phyloP scores from a whole-genome alignment of 2,888 invertebrate genomes.

The Oxyteleia sp. region DNA sequence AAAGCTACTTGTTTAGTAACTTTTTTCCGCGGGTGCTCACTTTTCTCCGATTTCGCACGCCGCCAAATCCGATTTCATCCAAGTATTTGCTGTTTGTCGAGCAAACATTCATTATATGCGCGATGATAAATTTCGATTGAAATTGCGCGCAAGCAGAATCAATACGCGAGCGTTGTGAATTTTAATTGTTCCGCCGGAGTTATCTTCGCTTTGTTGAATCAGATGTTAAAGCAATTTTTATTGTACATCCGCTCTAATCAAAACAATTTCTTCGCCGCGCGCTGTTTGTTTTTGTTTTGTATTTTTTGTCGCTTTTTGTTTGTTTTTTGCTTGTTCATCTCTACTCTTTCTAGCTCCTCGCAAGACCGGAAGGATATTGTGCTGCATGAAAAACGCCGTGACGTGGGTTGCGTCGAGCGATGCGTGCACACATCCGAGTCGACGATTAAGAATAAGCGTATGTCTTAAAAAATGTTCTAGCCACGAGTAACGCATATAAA shows the following conservation, averaged over 20 bases:
- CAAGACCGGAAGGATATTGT: constrained; percentile 72
- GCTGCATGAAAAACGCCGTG: constrained; percentile 57
- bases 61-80: constrained; percentile 40
- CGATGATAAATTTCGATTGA: constrained; percentile 20
- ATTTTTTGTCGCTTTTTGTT: not conserved
- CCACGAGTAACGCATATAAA: constrained; percentile 82
- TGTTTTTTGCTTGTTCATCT: not conserved
- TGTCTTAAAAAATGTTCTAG: constrained; percentile 81
- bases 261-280: constrained; percentile 7
- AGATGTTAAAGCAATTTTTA: constrained; percentile 26
- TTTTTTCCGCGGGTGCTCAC: constrained; percentile 4
- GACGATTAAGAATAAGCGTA: constrained; percentile 76
- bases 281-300: not conserved
- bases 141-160: constrained; percentile 14
- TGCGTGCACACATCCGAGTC: constrained; percentile 50
- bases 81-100: constrained; percentile 35
- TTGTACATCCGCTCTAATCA: constrained; percentile 12
- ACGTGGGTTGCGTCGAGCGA: constrained; percentile 28
- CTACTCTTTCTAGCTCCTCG: constrained; percentile 25
- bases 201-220: constrained; percentile 36
- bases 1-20: constrained; percentile 5
- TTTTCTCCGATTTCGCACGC: constrained; percentile 27
- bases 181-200: constrained; percentile 20
- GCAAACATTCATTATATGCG: constrained; percentile 44
- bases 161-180: constrained; percentile 14